Evolutionary conservation across 2,797 vertebrate genomes (phyloP).

Genomic region (Sardinella longiceps): DNA sequence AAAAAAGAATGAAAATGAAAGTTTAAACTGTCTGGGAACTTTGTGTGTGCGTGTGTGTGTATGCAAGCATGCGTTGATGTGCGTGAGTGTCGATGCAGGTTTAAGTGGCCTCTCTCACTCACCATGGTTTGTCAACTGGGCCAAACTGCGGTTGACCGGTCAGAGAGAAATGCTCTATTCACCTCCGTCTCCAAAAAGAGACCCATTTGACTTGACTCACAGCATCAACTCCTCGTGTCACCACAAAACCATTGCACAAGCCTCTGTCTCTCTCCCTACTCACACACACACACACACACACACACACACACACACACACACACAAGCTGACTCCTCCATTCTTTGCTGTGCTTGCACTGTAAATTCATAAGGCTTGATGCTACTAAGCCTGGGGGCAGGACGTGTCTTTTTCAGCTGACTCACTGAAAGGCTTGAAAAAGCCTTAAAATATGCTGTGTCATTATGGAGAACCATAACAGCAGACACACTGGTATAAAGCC

Average conservation of each 20-base stretch:
- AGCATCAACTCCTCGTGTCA: neutral
- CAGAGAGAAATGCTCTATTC: neutral
- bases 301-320: neutral
- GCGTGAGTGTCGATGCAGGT: neutral
- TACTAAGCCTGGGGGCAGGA: neutral
- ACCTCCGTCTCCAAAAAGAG: neutral
- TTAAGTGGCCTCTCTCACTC: neutral
- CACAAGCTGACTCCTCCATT: neutral
- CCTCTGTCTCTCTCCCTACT: too few species aligned
- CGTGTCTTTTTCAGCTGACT: neutral
- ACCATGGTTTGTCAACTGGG: neutral
- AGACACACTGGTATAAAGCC: neutral
- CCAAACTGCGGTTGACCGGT: neutral
- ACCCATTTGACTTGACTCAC: neutral
- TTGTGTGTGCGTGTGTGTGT: neutral
- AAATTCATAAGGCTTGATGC: neutral
- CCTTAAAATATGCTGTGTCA: neutral
- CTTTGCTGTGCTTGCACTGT: neutral
- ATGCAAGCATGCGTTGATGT: neutral
- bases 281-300: neutral
- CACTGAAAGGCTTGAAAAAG: neutral
- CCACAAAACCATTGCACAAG: neutral
- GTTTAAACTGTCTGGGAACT: neutral
- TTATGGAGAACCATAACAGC: neutral
- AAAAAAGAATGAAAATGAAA: too few species aligned